Evolutionary conservation across 2,888 invertebrate genomes (phyloP).

Genomic region (Oxycera nigricornis): DNA sequence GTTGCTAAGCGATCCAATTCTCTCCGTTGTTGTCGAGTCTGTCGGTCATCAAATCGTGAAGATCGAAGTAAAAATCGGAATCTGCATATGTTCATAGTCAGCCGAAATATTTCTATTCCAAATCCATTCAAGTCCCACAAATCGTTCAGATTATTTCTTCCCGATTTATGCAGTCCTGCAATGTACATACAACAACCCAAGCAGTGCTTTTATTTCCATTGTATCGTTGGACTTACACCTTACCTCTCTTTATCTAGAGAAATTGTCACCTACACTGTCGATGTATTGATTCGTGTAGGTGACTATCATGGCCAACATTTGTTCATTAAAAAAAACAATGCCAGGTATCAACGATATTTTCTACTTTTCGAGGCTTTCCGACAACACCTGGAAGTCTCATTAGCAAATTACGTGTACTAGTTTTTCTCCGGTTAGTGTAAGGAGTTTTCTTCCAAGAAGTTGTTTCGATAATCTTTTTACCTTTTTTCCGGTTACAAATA

Average conservation of each 20-base stretch:
- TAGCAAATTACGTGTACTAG: no score
- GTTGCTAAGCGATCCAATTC: background rate
- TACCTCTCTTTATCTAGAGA: background rate
- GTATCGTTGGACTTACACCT: background rate
- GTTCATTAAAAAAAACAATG: no score
- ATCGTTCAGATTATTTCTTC: background rate
- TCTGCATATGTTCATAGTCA: background rate
- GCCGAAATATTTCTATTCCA: background rate
- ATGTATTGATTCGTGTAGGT: background rate
- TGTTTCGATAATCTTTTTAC: no score
- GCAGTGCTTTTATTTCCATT: background rate
- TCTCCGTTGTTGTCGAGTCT: background rate
- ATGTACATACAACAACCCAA: background rate
- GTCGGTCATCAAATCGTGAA: background rate
- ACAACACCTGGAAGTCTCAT: no score
- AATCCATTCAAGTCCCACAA: background rate
- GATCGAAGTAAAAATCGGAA: background rate
- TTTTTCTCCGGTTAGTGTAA: no score
- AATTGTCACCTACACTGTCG: background rate
- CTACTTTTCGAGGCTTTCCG: no score
- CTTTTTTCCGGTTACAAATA: no score
- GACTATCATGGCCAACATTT: no score
- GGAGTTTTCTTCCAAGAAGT: no score
- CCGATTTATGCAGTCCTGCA: background rate
- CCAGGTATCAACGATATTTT: no score